These are phyloP conservation scores for Mellivora capensis DNA, from an alignment of 2,113 vertebrate genomes.

Conservation along the genomic window DNA sequence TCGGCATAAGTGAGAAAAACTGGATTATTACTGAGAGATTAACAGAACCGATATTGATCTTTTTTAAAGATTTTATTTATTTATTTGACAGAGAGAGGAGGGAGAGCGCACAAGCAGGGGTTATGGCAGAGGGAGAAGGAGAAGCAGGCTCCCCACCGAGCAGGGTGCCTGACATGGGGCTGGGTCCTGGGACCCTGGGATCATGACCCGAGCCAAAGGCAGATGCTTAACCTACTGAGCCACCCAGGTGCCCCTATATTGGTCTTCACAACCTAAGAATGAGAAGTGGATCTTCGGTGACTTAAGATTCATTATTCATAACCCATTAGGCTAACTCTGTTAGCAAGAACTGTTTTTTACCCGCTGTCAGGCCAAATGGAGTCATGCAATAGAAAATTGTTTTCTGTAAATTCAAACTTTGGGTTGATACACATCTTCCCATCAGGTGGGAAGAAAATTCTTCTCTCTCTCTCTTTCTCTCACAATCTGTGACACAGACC, in stretches of 20 bases:
- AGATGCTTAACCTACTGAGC: too few relatives aligned
- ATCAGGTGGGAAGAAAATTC: neutral
- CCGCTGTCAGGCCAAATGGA: neutral
- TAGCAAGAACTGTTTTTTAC: neutral
- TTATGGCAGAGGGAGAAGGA: too few relatives aligned
- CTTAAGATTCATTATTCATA: neutral
- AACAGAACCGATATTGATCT: neutral
- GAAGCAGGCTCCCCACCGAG: too few relatives aligned
- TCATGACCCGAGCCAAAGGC: too few relatives aligned
- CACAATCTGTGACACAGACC: neutral
- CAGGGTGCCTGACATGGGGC: too few relatives aligned
- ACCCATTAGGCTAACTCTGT: neutral
- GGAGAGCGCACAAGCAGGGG: too few relatives aligned
- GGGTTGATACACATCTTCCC: neutral
- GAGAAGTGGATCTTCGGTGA: neutral
- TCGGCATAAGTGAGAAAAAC: neutral
- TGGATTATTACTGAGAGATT: neutral
- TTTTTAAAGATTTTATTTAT: neutral
- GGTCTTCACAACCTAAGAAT: neutral
- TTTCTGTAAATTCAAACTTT: neutral
- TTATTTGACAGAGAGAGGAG: neutral
- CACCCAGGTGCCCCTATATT: too few relatives aligned
- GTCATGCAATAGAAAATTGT: neutral
- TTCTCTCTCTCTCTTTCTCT: neutral
- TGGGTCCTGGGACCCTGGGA: too few relatives aligned